A percentile compares a stretch with the other conserved stretches of the same genome.
phyloP scores from a whole-genome alignment of 2,113 vertebrate species.

The Tamias sibiricus region DNA sequence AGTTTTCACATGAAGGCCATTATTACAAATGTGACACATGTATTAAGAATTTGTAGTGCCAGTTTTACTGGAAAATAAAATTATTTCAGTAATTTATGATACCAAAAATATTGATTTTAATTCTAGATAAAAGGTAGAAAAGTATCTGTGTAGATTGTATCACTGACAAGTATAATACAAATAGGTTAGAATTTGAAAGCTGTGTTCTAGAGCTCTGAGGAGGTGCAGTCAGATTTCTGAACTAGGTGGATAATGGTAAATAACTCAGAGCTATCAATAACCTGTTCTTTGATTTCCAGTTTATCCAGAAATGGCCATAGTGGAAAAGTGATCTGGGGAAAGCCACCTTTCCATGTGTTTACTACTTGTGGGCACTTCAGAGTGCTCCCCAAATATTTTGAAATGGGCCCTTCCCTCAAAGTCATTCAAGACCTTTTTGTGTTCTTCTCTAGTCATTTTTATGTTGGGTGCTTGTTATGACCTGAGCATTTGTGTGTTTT shows the following conservation, averaged over 20 bases:
- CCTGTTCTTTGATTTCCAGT: conserved; percentile 6
- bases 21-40: conserved; percentile 3
- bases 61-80: conserved; percentile 57
- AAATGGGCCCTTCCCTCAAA: background rate
- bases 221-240: conserved; percentile 31
- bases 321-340: background rate
- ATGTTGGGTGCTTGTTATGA: background rate
- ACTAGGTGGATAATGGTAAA: background rate
- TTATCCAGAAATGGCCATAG: background rate
- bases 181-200: conserved; percentile 38
- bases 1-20: background rate
- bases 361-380: background rate
- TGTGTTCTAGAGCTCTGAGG: background rate
- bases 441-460: background rate
- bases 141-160: conserved; percentile 10
- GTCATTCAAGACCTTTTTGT: background rate
- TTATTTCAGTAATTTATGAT: conserved; percentile 18
- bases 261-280: conserved; percentile 35
- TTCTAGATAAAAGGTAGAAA: conserved; percentile 31
- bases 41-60: background rate
- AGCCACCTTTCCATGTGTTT: background rate
- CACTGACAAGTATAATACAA: conserved; percentile 2
- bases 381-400: background rate
- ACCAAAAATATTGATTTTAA: conserved; percentile 18
- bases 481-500: background rate